phyloP scores from a whole-genome alignment of 1,140 invertebrate species.

The Ephestia elutella region DNA sequence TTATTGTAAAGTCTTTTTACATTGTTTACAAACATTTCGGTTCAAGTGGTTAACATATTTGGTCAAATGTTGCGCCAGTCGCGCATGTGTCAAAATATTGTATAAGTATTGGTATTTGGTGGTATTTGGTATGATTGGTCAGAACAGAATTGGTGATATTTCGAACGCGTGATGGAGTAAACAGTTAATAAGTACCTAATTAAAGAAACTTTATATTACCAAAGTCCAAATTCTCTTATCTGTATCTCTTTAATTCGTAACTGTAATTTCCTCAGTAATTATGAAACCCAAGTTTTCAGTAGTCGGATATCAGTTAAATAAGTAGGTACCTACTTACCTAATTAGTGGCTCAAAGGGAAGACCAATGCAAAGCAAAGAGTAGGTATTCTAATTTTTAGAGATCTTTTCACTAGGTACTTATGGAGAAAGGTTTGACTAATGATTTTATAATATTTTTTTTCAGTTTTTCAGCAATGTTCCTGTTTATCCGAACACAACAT shows the following conservation, averaged over 20 bases:
- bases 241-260: no score
- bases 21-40: neutral
- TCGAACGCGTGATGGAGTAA: neutral
- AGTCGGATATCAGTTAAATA: neutral
- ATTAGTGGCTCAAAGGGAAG: no score
- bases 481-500: neutral
- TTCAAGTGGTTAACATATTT: neutral
- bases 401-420: no score
- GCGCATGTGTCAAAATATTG: neutral
- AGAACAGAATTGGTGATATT: neutral
- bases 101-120: neutral
- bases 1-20: neutral
- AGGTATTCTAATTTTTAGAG: no score
- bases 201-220: no score
- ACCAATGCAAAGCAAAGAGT: no score
- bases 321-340: neutral
- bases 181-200: neutral
- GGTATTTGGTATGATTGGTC: neutral
- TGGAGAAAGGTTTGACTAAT: no score
- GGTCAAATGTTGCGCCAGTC: conserved; percentile 3
- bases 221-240: no score
- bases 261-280: no score
- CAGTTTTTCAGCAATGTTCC: conserved; percentile 6
- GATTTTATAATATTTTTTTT: neutral
- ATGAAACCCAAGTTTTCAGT: neutral